phyloP scores from a whole-genome alignment of 1,140 invertebrate genomes.

The Mya arenaria region DNA sequence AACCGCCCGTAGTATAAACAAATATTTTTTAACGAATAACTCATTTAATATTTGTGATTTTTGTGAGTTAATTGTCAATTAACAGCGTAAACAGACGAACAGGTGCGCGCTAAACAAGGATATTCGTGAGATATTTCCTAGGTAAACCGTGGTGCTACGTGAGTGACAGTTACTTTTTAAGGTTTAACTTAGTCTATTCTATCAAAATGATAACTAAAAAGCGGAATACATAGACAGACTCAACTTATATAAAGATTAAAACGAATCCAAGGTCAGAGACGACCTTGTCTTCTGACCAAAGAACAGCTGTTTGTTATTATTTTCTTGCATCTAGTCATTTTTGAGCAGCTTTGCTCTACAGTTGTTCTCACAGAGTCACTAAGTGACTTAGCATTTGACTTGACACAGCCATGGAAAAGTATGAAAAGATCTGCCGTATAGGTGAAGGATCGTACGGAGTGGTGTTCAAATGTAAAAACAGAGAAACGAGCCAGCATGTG shows the following conservation, averaged over 20 bases:
- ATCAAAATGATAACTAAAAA: slow-evolving; percentile 26
- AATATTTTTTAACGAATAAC: background rate
- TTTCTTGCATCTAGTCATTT: slow-evolving; percentile 42
- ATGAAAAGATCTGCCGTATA: slow-evolving; percentile 97
- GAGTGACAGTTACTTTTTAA: background rate
- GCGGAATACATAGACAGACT: slow-evolving; percentile 34
- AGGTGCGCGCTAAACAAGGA: slow-evolving; percentile 33
- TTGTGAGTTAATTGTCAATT: background rate
- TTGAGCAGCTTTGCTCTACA: slow-evolving; percentile 9
- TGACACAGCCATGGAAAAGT: slow-evolving; percentile 93
- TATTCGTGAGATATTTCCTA: slow-evolving; percentile 22
- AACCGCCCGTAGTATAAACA: background rate
- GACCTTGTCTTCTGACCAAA: slow-evolving; percentile 28
- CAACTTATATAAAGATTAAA: background rate
- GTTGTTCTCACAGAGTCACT: slow-evolving; percentile 20
- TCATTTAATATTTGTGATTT: background rate
- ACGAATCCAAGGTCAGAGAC: slow-evolving; percentile 42
- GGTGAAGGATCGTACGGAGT: slow-evolving; percentile 99
- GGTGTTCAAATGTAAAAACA: slow-evolving; percentile 98
- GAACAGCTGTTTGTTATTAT: slow-evolving; percentile 46
- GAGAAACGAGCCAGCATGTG: slow-evolving; percentile 97
- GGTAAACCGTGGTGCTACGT: background rate
- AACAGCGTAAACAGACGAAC: slow-evolving; percentile 35
- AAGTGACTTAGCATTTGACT: slow-evolving; percentile 21
- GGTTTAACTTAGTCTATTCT: background rate